phyloP scores from a whole-genome alignment of 2,113 vertebrate genomes.

The Lamprotornis superbus region DNA sequence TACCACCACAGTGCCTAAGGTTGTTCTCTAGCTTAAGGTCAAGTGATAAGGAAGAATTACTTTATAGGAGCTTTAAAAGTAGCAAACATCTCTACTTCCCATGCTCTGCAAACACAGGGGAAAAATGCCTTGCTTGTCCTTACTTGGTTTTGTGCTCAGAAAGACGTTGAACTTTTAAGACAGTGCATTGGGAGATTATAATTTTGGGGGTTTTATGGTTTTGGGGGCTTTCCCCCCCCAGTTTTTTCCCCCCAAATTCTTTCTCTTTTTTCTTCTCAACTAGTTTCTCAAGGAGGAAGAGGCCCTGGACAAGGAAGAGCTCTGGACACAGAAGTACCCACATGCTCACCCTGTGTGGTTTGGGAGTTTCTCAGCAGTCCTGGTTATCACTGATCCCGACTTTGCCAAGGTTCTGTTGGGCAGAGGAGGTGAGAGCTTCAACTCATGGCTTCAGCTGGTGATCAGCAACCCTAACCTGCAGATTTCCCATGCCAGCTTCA shows the following conservation, averaged over 20 bases:
- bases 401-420: constrained; percentile 78
- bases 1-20: not conserved
- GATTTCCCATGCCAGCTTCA: not conserved
- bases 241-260: not conserved
- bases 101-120: not conserved
- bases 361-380: constrained; percentile 64
- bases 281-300: constrained; percentile 44
- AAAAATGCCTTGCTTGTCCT: not conserved
- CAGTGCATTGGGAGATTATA: not conserved
- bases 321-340: constrained; percentile 67
- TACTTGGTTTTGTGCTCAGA: not conserved
- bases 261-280: not conserved
- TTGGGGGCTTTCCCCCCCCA: no score
- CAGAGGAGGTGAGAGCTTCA: constrained; percentile 74
- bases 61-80: not conserved
- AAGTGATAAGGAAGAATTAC: not conserved
- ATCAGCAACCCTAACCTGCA: not conserved
- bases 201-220: not conserved
- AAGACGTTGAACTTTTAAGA: not conserved
- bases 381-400: constrained; percentile 76
- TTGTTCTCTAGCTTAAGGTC: not conserved
- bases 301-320: not conserved
- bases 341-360: constrained; percentile 75
- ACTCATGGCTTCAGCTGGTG: not conserved
- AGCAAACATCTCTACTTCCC: not conserved